Evolutionary conservation across 1,140 invertebrate species (phyloP).

Genomic region (Carposina sasakii): DNA sequence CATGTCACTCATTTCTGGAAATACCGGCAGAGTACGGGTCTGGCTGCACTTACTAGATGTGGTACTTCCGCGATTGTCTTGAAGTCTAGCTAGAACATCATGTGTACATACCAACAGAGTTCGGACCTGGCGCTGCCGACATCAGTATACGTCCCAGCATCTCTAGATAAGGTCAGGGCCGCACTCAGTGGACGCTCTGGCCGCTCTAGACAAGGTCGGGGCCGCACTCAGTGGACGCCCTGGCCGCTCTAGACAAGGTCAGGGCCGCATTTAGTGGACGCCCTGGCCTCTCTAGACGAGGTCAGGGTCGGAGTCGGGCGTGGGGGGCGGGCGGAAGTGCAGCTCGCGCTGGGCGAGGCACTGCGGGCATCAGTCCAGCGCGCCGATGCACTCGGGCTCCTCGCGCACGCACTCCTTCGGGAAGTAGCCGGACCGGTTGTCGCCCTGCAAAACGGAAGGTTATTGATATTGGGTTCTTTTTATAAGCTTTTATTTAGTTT

Average conservation of each 20-base stretch:
- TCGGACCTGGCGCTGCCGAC: no score
- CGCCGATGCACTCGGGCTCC: conserved; percentile 67
- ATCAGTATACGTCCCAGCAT: not conserved
- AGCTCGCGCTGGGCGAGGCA: conserved; percentile 62
- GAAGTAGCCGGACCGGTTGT: conserved; percentile 66
- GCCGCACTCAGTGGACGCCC: conserved; percentile 9
- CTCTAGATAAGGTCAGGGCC: not conserved
- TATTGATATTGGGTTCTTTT: no score
- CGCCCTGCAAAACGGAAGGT: conserved; percentile 33
- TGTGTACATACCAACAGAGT: no score
- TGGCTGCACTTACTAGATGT: conserved; percentile 12
- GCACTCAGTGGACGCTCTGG: no score
- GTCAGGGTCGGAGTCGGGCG: conserved; percentile 18
- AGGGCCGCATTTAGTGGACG: conserved; percentile 12
- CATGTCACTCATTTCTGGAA: not conserved
- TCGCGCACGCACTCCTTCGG: conserved; percentile 70
- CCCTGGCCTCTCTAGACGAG: conserved; percentile 28
- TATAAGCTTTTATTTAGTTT: no score
- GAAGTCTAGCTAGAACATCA: no score
- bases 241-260: conserved; percentile 31
- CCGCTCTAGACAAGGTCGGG: conserved; percentile 29
- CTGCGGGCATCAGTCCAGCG: conserved; percentile 65
- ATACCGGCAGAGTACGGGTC: conserved; percentile 21
- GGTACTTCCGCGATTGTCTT: no score
- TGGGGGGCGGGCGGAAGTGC: conserved; percentile 29